phyloP scores from a whole-genome alignment of 2,113 vertebrate genomes.

The Podiceps cristatus region DNA sequence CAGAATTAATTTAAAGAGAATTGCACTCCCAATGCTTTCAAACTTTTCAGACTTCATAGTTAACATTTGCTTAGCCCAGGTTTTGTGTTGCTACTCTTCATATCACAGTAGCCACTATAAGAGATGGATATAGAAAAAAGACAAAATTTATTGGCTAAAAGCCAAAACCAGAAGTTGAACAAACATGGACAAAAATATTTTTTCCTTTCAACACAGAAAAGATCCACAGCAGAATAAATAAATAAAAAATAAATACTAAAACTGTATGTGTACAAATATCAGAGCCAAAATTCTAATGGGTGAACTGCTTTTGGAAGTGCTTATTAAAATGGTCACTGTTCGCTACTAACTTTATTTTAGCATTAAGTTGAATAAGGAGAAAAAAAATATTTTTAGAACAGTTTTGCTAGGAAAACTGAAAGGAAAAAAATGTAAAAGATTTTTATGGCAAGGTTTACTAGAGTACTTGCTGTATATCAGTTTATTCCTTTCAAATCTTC shows the following conservation, averaged over 20 bases:
- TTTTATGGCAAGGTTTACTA: not conserved
- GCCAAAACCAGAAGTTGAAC: not conserved
- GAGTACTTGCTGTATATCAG: not conserved
- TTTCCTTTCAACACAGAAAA: not conserved
- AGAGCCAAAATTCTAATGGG: not conserved
- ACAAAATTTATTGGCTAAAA: not conserved
- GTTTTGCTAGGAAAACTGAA: not conserved
- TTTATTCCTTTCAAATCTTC: not conserved
- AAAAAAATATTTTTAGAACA: not conserved
- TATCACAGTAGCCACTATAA: not conserved
- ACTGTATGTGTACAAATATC: not conserved
- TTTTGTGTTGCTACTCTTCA: not conserved
- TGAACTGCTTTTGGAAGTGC: not conserved
- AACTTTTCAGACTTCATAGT: not conserved
- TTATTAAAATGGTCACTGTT: not conserved
- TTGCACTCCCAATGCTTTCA: not conserved
- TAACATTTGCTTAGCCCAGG: not conserved
- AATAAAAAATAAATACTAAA: not conserved
- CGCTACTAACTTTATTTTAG: not conserved
- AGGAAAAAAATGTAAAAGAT: not conserved
- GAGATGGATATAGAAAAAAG: not conserved
- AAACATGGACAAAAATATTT: not conserved
- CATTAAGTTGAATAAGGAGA: not conserved
- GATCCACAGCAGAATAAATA: not conserved
- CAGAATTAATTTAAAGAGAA: not conserved